A percentile compares a stretch with the other conserved stretches of the same genome.
Evolutionary conservation across 2,888 invertebrate species (phyloP).

Genomic region (Mimumesa dahlbomi): DNA sequence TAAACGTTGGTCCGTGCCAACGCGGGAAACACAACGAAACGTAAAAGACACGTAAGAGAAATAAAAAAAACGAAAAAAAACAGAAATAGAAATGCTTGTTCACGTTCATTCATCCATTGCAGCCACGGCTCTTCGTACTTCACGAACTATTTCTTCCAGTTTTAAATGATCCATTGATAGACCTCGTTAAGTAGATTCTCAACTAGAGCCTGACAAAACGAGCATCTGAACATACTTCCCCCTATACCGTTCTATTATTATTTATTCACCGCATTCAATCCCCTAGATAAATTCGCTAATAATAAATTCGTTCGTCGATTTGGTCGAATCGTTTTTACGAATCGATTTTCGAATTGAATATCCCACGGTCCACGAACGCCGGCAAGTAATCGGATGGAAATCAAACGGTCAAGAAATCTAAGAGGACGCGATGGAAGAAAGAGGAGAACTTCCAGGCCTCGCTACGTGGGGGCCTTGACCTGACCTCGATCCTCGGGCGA

Average conservation of each 20-base stretch:
- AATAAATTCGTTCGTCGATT: too few species aligned
- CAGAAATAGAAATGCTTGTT: conserved; percentile 5
- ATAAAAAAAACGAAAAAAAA: conserved; percentile 7
- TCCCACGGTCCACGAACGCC: too few species aligned
- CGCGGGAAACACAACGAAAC: conserved; percentile 2
- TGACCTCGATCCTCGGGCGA: conserved; percentile 79
- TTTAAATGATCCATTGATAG: too few species aligned
- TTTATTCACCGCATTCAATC: too few species aligned
- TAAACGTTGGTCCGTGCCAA: not conserved
- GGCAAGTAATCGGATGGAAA: not conserved
- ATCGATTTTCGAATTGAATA: too few species aligned
- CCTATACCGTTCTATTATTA: too few species aligned
- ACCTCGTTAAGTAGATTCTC: too few species aligned
- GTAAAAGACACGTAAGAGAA: not conserved
- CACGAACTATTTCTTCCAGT: too few species aligned
- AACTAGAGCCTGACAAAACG: too few species aligned
- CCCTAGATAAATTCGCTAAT: too few species aligned
- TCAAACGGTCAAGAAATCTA: not conserved
- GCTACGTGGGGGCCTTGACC: conserved; percentile 78
- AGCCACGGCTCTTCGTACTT: not conserved
- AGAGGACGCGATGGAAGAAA: conserved; percentile 10
- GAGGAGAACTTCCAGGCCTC: conserved; percentile 34
- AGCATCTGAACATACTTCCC: too few species aligned
- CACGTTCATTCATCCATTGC: not conserved
- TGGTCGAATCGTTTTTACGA: too few species aligned